Evolutionary conservation across 2,797 vertebrate genomes (phyloP).

Genomic region (Diglossa cyanea): DNA sequence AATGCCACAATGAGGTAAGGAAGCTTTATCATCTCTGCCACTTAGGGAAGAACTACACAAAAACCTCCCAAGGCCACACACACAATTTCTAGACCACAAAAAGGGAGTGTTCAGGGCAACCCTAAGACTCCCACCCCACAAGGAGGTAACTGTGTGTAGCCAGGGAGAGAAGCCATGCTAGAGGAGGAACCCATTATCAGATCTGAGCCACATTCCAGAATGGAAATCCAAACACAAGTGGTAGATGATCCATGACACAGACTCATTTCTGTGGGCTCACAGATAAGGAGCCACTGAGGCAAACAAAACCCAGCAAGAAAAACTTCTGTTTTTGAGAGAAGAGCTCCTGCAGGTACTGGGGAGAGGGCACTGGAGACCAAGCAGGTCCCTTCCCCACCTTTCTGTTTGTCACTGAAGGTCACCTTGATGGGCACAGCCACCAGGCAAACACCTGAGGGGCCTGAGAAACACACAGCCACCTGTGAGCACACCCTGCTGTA

Average conservation of each 20-base stretch:
- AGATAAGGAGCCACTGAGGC: background rate
- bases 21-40: background rate
- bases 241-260: conserved; percentile 6
- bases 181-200: background rate
- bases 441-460: background rate
- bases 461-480: background rate
- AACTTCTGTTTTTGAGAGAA: background rate
- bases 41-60: background rate
- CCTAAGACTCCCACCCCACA: fast-evolving
- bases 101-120: background rate
- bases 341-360: background rate
- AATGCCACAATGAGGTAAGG: background rate
- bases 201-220: background rate
- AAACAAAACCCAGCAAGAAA: background rate
- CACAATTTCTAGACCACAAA: background rate
- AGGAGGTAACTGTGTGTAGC: background rate
- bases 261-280: background rate
- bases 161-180: background rate
- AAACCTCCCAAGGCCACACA: background rate
- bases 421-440: background rate
- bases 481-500: background rate
- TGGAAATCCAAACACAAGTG: background rate
- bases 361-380: background rate
- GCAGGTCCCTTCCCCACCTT: background rate
- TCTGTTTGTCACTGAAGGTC: background rate